Conservation (phyloP, 2,113 vertebrate genomes). For the Nymphicus hollandicus region DNA sequence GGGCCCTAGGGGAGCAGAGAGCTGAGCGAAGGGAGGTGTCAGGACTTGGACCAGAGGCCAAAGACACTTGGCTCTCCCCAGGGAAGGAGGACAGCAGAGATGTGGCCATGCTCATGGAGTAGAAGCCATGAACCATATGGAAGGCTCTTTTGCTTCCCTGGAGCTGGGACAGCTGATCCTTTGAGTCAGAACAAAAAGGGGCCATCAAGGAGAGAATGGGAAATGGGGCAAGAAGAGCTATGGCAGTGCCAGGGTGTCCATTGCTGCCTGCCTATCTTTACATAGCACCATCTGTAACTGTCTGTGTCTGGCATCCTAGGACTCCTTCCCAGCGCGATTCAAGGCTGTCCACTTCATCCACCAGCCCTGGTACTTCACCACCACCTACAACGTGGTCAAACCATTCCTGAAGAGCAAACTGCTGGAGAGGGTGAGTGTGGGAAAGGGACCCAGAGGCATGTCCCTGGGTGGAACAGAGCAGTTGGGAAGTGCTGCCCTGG, state of each 20-base stretch:
- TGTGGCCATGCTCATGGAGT: background rate
- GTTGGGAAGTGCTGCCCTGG: fast-evolving
- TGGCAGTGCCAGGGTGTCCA: background rate
- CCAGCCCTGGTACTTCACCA: slow-evolving; percentile 99
- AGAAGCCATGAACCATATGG: background rate
- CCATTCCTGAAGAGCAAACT: slow-evolving; percentile 97
- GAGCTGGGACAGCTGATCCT: background rate
- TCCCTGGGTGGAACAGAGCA: background rate
- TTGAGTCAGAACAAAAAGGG: background rate
- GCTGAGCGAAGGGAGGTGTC: background rate
- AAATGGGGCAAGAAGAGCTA: background rate
- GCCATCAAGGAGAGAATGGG: background rate
- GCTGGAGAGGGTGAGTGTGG: slow-evolving; percentile 86
- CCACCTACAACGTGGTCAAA: slow-evolving; percentile 95
- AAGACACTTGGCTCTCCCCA: background rate
- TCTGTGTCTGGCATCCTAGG: slow-evolving; percentile 68
- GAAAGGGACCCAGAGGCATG: fast-evolving
- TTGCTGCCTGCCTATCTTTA: background rate
- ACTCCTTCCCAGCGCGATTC: slow-evolving; percentile 96
- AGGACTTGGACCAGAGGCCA: background rate
- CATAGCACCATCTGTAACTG: background rate
- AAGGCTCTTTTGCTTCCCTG: background rate
- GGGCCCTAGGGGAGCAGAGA: background rate
- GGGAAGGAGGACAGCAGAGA: background rate
- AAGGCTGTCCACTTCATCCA: slow-evolving; percentile 95